Evolutionary conservation across 2,113 vertebrate species (phyloP), one percentile per base, ranked within the genome.

Genomic region (Opisthocomus hoazin): DNA sequence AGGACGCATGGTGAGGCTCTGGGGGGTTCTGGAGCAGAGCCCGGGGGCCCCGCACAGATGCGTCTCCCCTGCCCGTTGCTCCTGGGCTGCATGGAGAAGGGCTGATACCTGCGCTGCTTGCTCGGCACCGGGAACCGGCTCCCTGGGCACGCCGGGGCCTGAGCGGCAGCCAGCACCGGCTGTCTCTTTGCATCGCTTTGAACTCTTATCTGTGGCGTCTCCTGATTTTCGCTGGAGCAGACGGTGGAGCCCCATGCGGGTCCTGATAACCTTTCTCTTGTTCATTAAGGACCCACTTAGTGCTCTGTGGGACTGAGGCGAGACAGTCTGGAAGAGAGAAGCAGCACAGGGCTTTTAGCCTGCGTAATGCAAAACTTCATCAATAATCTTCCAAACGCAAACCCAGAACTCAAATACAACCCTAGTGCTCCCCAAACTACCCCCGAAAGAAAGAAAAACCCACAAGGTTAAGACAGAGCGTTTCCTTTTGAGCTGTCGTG

Each of bases 221-320:
- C 51, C 81, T 70, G 93, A n/a, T 54, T 76, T 84, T 50, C 18
- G 18, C 86, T 60, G 93, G 82, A 92, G 93, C 93, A 80, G 95
- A 63, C 94, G 5, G 37, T 34, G 57, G 93, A 96, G 89, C 68
- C 92, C 79, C 19, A 2, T 13, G 5, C 68, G 84, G 74, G 73
- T 79, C 92, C 91, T 68, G 95, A 97, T 97, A 96, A 97, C 94
- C 97, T 97, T 97, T 96, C 80, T 45, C 84, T 57, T 51, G 81
- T 87, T 97, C 96, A 83, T 96, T 97, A 97, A 97, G 94, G 91
- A 54, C 90, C 95, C 84, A 91, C 94, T 96, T 97, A 96, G 84
- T 77, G 95, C 76, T 95, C 95, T 29, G 20, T 5, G 27, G 87
- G 85, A 60, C 93, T 85, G 75, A 29, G 80, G 37, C 15, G 91